Evolutionary conservation across 2,113 vertebrate species (phyloP).

Genomic region (Talpa occidentalis): DNA sequence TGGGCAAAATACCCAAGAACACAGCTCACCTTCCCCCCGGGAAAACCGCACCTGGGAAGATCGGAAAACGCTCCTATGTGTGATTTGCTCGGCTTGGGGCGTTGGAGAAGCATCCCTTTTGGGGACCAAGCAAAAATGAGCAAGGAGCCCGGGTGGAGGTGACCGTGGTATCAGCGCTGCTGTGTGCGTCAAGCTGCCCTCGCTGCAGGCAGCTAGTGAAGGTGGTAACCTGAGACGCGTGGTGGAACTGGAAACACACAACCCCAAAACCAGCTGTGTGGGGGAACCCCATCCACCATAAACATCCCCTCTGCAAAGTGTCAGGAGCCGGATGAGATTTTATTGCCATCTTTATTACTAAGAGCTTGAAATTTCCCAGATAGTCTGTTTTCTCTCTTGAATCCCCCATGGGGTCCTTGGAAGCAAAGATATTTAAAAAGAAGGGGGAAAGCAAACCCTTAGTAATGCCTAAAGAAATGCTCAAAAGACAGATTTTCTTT

Average conservation of each 20-base stretch:
- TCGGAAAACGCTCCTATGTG: not conserved
- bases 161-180: not conserved
- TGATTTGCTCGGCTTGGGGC: not conserved
- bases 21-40: not conserved
- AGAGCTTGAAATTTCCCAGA: slow-evolving; percentile 58
- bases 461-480: not conserved
- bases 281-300: slow-evolving; percentile 5
- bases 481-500: slow-evolving; percentile 7
- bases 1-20: not conserved
- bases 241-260: not conserved
- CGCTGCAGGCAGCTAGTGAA: not conserved
- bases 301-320: slow-evolving; percentile 14
- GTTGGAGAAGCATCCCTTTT: not conserved
- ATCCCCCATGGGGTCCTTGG: not conserved
- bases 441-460: not conserved
- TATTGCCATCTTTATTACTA: slow-evolving; percentile 69
- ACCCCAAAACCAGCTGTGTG: not conserved
- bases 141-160: not conserved
- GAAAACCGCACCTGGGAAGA: not conserved
- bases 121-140: not conserved
- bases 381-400: slow-evolving; percentile 56
- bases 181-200: not conserved
- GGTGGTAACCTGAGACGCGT: not conserved
- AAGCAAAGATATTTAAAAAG: slow-evolving; percentile 55
- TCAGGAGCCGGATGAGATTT: slow-evolving; percentile 18